Conservation (phyloP, 2,888 invertebrate genomes). For the Catocala sponsa region DNA sequence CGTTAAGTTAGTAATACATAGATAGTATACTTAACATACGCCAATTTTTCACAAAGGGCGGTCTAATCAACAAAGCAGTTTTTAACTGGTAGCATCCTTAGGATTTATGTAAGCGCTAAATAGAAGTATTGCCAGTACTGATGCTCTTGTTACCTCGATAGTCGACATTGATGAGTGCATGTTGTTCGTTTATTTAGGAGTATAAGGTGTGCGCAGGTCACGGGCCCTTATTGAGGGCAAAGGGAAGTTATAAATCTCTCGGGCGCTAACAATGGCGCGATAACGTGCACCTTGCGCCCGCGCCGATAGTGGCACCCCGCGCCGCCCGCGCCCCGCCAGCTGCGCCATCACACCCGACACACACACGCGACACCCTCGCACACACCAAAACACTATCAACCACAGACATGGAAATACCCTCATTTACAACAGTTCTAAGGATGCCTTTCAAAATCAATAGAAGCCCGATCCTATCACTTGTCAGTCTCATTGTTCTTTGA, state of each 20-base stretch:
- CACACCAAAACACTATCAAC: slow-evolving; percentile 45
- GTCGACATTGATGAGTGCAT: slow-evolving; percentile 20
- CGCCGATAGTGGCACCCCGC: slow-evolving; percentile 62
- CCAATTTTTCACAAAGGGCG: no score
- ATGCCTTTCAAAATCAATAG: neutral
- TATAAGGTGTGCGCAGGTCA: slow-evolving; percentile 74
- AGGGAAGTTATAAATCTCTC: slow-evolving; percentile 88
- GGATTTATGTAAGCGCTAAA: no score
- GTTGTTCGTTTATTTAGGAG: slow-evolving; percentile 63
- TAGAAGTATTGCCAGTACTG: no score
- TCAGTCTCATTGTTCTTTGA: no score
- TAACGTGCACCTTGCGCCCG: slow-evolving; percentile 83
- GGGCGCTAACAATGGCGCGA: slow-evolving; percentile 86
- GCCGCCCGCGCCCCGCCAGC: slow-evolving; percentile 39
- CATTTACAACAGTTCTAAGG: neutral
- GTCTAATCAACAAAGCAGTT: no score
- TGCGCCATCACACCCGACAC: slow-evolving; percentile 26
- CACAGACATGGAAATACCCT: slow-evolving; percentile 1
- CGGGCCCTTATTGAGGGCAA: slow-evolving; percentile 87
- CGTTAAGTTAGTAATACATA: no score
- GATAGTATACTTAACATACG: no score
- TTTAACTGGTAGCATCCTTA: no score
- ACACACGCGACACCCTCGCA: slow-evolving; percentile 17
- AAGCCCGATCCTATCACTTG: no score
- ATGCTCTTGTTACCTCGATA: neutral